A percentile compares a stretch with the other conserved stretches of the same genome.
phyloP scores from a whole-genome alignment of 1,140 invertebrate genomes.

The Himalopsyche phryganea region DNA sequence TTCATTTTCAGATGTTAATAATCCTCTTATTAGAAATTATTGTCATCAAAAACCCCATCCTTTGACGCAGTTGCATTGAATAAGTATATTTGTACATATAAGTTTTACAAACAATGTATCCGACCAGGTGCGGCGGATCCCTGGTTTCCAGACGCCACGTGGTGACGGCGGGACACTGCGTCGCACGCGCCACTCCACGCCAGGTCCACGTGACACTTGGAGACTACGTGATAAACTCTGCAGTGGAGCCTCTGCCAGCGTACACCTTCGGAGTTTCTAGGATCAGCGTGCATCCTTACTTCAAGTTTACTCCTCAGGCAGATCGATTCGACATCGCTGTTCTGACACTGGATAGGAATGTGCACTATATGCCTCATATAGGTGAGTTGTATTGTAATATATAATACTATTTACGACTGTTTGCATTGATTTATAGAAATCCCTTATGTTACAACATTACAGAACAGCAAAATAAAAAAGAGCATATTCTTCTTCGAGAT shows the following conservation, averaged over 20 bases:
- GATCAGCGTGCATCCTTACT: conserved; percentile 89
- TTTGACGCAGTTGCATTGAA: too few relatives aligned
- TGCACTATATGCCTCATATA: conserved; percentile 88
- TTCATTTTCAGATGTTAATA: too few relatives aligned
- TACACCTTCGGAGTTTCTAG: conserved; percentile 86
- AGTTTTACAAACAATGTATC: too few relatives aligned
- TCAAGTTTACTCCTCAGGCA: conserved; percentile 91
- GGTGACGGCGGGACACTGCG: conserved; percentile 94
- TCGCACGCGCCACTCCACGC: conserved; percentile 81
- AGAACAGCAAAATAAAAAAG: too few relatives aligned
- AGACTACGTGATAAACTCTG: conserved; percentile 91
- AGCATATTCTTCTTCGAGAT: neutral
- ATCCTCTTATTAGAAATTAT: too few relatives aligned
- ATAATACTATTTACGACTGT: too few relatives aligned
- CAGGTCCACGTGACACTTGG: conserved; percentile 90
- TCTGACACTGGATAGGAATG: conserved; percentile 79
- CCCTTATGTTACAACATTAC: too few relatives aligned
- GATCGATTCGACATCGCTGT: conserved; percentile 91
- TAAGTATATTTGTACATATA: too few relatives aligned
- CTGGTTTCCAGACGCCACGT: conserved; percentile 89
- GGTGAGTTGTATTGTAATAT: too few relatives aligned
- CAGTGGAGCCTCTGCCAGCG: conserved; percentile 82
- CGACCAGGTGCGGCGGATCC: conserved; percentile 83
- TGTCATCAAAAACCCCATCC: too few relatives aligned
- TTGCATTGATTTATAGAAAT: too few relatives aligned